These are phyloP conservation scores for Camptogramma bilineatum DNA, from an alignment of 2,888 invertebrate species.

Conservation along the genomic window DNA sequence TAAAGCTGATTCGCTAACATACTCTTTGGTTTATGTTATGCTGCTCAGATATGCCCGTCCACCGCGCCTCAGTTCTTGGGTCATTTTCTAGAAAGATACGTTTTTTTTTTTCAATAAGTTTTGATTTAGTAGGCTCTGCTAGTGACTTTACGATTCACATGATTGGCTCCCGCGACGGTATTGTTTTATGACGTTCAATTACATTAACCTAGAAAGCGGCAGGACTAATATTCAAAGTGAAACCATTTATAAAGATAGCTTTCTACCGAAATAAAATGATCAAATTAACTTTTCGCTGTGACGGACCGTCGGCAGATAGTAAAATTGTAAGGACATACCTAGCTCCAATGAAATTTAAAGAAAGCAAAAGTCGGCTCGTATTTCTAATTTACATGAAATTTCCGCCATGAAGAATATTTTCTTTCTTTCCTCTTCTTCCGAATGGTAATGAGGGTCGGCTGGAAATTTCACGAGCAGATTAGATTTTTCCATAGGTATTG, in stretches of 20 bases:
- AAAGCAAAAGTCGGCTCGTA: conserved; percentile 64
- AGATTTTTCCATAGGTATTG: conserved; percentile 59
- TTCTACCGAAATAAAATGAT: conserved; percentile 43
- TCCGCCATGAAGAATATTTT: conserved; percentile 72
- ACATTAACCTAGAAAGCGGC: conserved; percentile 17
- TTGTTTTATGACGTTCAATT: conserved; percentile 26
- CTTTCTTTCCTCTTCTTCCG: conserved; percentile 69
- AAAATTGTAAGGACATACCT: conserved; percentile 52
- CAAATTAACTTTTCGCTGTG: conserved; percentile 56
- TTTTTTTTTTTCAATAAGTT: too few species aligned
- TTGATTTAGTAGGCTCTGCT: not conserved
- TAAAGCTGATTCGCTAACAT: too few species aligned
- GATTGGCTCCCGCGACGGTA: conserved; percentile 19
- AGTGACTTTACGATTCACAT: conserved; percentile 12
- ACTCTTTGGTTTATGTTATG: too few species aligned
- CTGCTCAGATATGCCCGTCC: too few species aligned
- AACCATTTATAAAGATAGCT: conserved; percentile 35
- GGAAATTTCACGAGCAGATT: conserved; percentile 73
- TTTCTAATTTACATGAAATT: conserved; percentile 81
- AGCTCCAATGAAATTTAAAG: conserved; percentile 64
- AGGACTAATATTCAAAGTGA: conserved; percentile 26
- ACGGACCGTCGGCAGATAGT: conserved; percentile 60
- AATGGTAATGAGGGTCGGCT: conserved; percentile 78
- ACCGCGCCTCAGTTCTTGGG: too few species aligned
- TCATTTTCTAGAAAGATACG: too few species aligned